Evolutionary conservation across 2,888 invertebrate species (phyloP).

Genomic region (Tuberolachnus salignus): DNA sequence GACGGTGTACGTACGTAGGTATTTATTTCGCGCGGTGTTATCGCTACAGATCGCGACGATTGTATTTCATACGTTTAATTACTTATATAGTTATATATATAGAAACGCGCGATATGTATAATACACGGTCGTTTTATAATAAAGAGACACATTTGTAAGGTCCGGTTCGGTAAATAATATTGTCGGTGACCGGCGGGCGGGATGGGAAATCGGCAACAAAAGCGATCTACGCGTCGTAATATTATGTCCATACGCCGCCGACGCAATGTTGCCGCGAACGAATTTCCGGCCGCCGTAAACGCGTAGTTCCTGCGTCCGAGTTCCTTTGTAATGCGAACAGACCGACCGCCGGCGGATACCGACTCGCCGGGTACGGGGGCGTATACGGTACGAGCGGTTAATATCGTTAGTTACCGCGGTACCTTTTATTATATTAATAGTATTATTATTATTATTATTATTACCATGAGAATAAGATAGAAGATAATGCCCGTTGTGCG

Average conservation of each 20-base stretch:
- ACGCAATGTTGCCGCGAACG: conserved; percentile 44
- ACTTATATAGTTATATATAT: too few relatives aligned
- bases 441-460: too few relatives aligned
- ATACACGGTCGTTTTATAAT: too few relatives aligned
- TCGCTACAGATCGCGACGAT: background rate
- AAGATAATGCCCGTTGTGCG: background rate
- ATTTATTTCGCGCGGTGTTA: background rate
- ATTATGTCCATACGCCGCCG: background rate
- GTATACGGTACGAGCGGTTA: too few relatives aligned
- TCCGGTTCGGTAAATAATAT: background rate
- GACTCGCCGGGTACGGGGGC: too few relatives aligned
- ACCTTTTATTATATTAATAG: too few relatives aligned
- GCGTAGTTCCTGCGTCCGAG: conserved; percentile 36
- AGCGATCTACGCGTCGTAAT: background rate
- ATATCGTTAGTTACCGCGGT: too few relatives aligned
- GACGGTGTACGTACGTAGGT: too few relatives aligned
- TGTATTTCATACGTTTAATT: background rate
- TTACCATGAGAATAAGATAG: too few relatives aligned
- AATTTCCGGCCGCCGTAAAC: conserved; percentile 46
- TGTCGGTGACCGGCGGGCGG: background rate
- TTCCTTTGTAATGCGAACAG: conserved; percentile 30
- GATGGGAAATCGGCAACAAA: background rate
- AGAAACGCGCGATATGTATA: too few relatives aligned
- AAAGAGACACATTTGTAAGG: conserved; percentile 25
- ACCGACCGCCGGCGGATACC: too few relatives aligned